These are phyloP conservation scores for Lathamus discolor DNA, from an alignment of 2,113 vertebrate genomes.

Conservation along the genomic window DNA sequence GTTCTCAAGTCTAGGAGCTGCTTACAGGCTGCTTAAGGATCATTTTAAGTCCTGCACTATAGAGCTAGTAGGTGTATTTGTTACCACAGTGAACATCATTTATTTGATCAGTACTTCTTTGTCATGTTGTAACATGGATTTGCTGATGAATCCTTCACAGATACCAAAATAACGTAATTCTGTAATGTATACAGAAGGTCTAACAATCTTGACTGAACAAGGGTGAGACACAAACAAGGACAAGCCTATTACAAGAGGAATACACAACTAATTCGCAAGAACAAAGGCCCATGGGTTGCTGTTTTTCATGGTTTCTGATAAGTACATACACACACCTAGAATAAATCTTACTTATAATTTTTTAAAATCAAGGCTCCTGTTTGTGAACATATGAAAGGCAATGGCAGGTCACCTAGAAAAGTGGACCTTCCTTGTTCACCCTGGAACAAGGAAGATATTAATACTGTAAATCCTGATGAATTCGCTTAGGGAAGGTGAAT, in stretches of 20 bases:
- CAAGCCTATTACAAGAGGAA: background rate
- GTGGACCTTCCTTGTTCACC: background rate
- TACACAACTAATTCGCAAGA: background rate
- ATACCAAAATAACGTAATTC: background rate
- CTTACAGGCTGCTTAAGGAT: background rate
- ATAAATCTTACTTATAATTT: background rate
- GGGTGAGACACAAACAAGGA: background rate
- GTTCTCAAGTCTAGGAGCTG: rapidly evolving
- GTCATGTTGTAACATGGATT: background rate
- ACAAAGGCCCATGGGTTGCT: background rate
- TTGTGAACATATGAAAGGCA: background rate
- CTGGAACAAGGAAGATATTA: background rate
- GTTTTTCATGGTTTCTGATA: background rate
- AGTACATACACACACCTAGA: background rate
- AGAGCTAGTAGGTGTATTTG: background rate
- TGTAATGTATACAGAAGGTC: background rate
- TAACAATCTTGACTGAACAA: background rate
- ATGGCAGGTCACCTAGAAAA: background rate
- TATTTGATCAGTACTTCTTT: background rate
- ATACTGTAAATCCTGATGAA: background rate
- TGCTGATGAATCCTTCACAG: background rate
- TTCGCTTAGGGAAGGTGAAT: background rate
- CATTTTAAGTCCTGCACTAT: background rate
- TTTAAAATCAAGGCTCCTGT: background rate
- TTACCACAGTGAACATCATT: background rate